Conservation (phyloP, 2,113 vertebrate species). For the Jaculus jaculus region DNA sequence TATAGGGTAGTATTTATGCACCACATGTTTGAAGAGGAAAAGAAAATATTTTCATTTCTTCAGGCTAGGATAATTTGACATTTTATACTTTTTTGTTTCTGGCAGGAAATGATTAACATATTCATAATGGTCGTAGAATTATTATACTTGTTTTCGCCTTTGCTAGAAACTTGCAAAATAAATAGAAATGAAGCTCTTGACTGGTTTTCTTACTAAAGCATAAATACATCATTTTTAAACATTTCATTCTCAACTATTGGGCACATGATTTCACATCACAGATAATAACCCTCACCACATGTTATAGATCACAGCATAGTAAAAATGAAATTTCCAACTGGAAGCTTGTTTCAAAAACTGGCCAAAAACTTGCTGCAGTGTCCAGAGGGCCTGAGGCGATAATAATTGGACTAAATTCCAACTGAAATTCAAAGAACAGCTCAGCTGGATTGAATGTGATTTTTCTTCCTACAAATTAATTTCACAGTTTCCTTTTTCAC, state of each 20-base stretch:
- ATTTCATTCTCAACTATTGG: background rate
- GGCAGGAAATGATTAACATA: background rate
- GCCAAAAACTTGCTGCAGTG: accelerated
- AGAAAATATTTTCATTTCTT: background rate
- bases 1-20: background rate
- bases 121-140: background rate
- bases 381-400: constrained; percentile 1
- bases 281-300: background rate
- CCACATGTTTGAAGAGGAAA: background rate
- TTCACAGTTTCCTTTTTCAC: constrained; percentile 54
- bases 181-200: background rate
- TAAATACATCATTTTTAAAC: constrained; percentile 12
- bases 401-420: constrained; percentile 41
- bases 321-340: constrained; percentile 22
- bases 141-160: background rate
- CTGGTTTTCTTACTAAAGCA: background rate
- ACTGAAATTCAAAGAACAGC: constrained; percentile 49
- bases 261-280: background rate
- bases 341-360: background rate
- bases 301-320: background rate
- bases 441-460: constrained; percentile 38
- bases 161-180: background rate
- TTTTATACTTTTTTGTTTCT: background rate
- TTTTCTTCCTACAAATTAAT: constrained; percentile 64
- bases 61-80: background rate